Conservation (phyloP, 2,113 vertebrate species). For the Telmatochromis sp. region DNA sequence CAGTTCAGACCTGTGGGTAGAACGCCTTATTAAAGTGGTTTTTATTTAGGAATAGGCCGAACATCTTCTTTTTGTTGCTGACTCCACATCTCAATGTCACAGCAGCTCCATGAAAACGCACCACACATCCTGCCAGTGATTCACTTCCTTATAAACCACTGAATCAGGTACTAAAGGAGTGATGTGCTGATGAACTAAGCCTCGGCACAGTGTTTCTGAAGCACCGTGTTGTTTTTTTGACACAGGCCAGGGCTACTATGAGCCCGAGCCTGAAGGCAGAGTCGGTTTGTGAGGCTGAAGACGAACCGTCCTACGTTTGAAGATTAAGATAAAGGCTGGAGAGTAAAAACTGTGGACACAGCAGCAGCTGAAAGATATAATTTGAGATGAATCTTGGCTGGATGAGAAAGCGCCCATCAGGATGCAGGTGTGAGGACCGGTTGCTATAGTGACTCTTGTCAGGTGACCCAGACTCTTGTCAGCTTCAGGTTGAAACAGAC, state of each 20-base stretch:
- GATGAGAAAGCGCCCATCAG: not conserved
- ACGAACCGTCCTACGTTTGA: not conserved
- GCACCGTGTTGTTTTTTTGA: accelerated
- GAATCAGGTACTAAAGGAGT: not conserved
- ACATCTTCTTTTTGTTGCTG: not conserved
- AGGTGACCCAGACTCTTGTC: not conserved
- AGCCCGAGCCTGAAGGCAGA: not conserved
- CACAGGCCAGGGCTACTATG: not conserved
- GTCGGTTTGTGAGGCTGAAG: not conserved
- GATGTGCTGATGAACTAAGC: not conserved
- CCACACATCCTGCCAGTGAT: not conserved
- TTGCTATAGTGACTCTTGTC: not conserved
- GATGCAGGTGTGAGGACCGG: not conserved
- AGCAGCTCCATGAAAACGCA: not conserved
- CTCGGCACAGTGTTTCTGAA: not conserved
- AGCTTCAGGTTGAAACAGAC: not conserved
- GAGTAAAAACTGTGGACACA: not conserved
- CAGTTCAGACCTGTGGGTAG: not conserved
- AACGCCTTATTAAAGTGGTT: accelerated
- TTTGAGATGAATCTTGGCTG: not conserved
- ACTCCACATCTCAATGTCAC: not conserved
- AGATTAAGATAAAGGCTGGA: not conserved
- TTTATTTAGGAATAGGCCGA: not conserved
- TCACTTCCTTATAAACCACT: not conserved
- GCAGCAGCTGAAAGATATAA: not conserved